Evolutionary conservation across 2,888 invertebrate genomes (phyloP), one percentile per base, ranked within the genome.

Genomic region (Saturnia pavonia): DNA sequence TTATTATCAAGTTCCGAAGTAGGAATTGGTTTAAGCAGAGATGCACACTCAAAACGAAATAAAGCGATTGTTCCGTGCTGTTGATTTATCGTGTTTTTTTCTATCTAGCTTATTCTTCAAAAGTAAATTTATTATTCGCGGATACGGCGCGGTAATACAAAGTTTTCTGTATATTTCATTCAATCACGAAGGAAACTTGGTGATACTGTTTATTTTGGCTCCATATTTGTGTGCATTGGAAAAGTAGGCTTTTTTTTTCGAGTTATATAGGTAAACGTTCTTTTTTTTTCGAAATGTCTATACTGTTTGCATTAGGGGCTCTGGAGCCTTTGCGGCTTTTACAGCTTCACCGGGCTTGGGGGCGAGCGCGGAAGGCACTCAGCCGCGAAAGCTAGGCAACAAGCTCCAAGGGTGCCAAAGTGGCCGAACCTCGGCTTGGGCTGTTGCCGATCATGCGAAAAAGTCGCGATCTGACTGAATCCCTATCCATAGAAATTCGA

Each of bases 61-160:
- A 77, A 77, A 78, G 71, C 75, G 77, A 75, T 78, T 72, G 78
- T 72, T 74, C 77, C 73, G 72, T 72, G 63, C 74, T 19, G 54
- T 73, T 80, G 77, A 78, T 80, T 80, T 77, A 79, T 74, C 72
- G 73, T 78, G 75, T 78, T 78, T 71, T n/a, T 54, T 51, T 48
- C 16, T 48, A 75, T 76, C 25, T 73, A 72, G 72, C 72, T 74
- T 70, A 71, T 69, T 74, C 73, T 74, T 74, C 72, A 74, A 74
- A 73, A 75, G 73, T 74, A 80, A 14, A 74, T 78, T 78, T 74
- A 69, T 77, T 76, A 73, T 76, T 74, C 71, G 54, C 54, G 25
- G 68, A 72, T 71, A 69, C 69, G 60, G 67, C 42, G 7, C 68
- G 60, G 67, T 51, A 68, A 60, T 73, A 66, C 48, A 45, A 69